Base-by-base conservation (phyloP, 2,797 vertebrate species). In the Syndactyla subalaris region DNA sequence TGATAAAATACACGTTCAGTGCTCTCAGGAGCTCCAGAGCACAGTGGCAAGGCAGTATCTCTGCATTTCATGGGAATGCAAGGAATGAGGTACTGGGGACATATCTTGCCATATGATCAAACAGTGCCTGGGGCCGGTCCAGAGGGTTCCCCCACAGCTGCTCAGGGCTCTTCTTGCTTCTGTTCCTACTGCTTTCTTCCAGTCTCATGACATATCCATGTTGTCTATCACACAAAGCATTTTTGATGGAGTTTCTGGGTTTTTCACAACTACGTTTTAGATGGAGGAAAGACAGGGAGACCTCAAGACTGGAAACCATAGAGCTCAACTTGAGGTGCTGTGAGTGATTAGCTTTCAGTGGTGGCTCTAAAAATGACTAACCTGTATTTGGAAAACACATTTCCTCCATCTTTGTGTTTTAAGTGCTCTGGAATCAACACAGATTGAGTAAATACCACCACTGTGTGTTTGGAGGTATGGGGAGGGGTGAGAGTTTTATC, bases 161-260 rank as follows among this genome's bases (percentile, higher is more conserved):
- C 87, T 61, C 26, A 5, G 46, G 78, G 67, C 49, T 52, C 49
- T 59, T 22, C 55, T 41, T 62, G 46, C 32, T 61, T 12, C 62
- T 78, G 17, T 8, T 51, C 75, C n/a, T 14, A 19, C 27, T 26
- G 27, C 34, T 59, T 43, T 43, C 41, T 27, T 32, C 61, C 5
- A 0, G n/a, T 45, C 36, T 6, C 57, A 5, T 8, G 2, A 48
- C 75, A 30, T 19, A 61, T 3, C 58, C 43, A 0, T 2, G 7
- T 7, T 63, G 58, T 65, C 51, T 30, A 12, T 7, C 54, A 36
- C 1, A 1, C 59, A 38, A 32, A 71, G 22, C 19, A 3, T 13
- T 24, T 48, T 80, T 21, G 12, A 15, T 34, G 26, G 27, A 6
- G 14, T 66, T 82, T 34, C 49, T 66, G 16, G 5, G 3, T 1